Evolutionary conservation across 2,888 invertebrate genomes (phyloP).

Genomic region (Heliconius erato): DNA sequence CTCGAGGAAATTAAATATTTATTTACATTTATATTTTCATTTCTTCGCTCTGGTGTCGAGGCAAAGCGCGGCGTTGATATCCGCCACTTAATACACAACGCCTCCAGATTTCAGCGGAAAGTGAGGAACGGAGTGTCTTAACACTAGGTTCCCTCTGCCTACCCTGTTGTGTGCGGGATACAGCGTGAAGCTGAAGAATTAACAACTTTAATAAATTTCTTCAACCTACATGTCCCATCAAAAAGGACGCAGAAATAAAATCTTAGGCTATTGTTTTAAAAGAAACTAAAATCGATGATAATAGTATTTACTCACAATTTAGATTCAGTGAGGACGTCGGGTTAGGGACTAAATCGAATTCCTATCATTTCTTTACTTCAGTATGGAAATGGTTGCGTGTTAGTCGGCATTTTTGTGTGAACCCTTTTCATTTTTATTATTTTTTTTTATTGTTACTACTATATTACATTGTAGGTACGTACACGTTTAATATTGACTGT

Average conservation of each 20-base stretch:
- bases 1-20: no score
- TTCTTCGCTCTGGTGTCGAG: no score
- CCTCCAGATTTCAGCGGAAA: no score
- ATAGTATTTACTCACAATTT: slow-evolving; percentile 76
- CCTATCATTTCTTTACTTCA: slow-evolving; percentile 75
- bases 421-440: slow-evolving; percentile 37
- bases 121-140: no score
- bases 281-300: slow-evolving; percentile 41
- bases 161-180: no score
- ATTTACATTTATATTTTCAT: no score
- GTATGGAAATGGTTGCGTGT: slow-evolving; percentile 64
- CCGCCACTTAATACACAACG: no score
- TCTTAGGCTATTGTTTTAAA: slow-evolving; percentile 7
- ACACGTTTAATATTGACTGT: not conserved
- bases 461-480: not conserved
- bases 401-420: slow-evolving; percentile 54
- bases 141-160: no score
- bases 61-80: no score
- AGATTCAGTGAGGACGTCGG: slow-evolving; percentile 78
- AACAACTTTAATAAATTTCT: no score
- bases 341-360: slow-evolving; percentile 81
- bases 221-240: not conserved
- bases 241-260: not conserved
- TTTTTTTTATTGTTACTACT: slow-evolving; percentile 23
- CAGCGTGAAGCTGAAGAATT: no score